A percentile compares a stretch with the other conserved stretches of the same genome.
Conservation (phyloP, 2,888 invertebrate genomes). For the Drosophila histrio region DNA sequence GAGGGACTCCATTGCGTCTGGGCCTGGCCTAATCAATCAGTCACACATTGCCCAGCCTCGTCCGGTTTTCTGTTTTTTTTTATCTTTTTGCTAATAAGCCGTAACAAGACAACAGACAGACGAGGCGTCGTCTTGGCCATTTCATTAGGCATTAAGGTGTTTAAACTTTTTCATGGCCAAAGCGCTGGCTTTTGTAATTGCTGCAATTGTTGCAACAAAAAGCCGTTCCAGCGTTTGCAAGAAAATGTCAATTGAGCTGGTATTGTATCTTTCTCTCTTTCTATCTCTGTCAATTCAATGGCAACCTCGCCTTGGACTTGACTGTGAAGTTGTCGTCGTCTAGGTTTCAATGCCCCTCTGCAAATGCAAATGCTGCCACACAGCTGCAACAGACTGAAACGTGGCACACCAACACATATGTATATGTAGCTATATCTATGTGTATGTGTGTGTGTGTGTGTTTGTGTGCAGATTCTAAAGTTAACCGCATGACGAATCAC, state of each 20-base stretch:
- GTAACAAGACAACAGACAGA: constrained; percentile 26
- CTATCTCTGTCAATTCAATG: constrained; percentile 2
- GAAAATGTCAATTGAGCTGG: constrained; percentile 72
- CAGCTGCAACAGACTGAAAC: constrained; percentile 62
- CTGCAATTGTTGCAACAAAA: constrained; percentile 41
- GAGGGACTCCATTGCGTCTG: neutral
- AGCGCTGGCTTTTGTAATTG: constrained; percentile 43
- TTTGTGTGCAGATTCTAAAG: constrained; percentile 72
- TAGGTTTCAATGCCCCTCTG: constrained; percentile 70
- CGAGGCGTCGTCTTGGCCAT: constrained; percentile 13
- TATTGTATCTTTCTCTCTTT: neutral
- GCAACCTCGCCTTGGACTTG: constrained; percentile 71
- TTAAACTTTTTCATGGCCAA: constrained; percentile 76
- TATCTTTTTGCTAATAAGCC: constrained; percentile 63
- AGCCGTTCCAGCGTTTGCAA: constrained; percentile 4
- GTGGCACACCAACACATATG: constrained; percentile 45
- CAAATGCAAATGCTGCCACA: constrained; percentile 62
- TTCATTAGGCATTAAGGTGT: constrained; percentile 62
- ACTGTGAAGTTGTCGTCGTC: constrained; percentile 45
- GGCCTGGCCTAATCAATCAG: constrained; percentile 23
- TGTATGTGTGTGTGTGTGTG: constrained; percentile 14
- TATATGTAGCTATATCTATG: constrained; percentile 3
- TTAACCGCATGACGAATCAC: constrained; percentile 80
- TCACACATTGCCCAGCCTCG: constrained; percentile 46
- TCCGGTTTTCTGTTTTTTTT: too few species aligned